Evolutionary conservation across 2,888 invertebrate species (phyloP).

Genomic region (Melanotus villosus): DNA sequence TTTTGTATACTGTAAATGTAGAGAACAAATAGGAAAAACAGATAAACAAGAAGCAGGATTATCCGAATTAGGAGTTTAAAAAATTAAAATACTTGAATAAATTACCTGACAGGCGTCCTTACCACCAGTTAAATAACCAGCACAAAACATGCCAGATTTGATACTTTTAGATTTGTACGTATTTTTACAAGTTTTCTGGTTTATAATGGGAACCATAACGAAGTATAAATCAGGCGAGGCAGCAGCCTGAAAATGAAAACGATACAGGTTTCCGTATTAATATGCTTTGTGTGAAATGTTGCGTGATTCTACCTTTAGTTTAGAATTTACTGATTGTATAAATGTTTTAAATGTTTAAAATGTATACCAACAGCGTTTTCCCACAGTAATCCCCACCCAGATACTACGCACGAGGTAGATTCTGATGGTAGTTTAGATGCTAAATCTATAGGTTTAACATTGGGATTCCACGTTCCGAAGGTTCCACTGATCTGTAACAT

Average conservation of each 20-base stretch:
- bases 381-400: conserved; percentile 45
- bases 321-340: no score
- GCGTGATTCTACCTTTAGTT: no score
- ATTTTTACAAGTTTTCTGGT: conserved; percentile 18
- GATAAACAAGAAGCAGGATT: no score
- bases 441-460: conserved; percentile 25
- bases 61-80: no score
- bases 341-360: no score
- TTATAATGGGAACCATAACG: conserved; percentile 34
- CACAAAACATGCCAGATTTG: conserved; percentile 50
- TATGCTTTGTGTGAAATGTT: no score
- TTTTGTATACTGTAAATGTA: no score
- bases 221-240: conserved; percentile 9
- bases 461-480: conserved; percentile 35
- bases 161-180: conserved; percentile 28
- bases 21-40: no score
- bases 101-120: conserved; percentile 50
- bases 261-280: not conserved
- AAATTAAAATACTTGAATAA: no score
- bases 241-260: not conserved
- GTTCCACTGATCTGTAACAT: conserved; percentile 29
- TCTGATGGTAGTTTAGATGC: conserved; percentile 25
- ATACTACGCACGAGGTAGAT: conserved; percentile 36
- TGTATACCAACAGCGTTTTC: not conserved
- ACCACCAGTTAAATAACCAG: conserved; percentile 46